Percentiles rank a stretch among this genome's conserved stretches.
Evolutionary conservation across 2,113 vertebrate genomes (phyloP).

Genomic region (Halichoeres trimaculatus): DNA sequence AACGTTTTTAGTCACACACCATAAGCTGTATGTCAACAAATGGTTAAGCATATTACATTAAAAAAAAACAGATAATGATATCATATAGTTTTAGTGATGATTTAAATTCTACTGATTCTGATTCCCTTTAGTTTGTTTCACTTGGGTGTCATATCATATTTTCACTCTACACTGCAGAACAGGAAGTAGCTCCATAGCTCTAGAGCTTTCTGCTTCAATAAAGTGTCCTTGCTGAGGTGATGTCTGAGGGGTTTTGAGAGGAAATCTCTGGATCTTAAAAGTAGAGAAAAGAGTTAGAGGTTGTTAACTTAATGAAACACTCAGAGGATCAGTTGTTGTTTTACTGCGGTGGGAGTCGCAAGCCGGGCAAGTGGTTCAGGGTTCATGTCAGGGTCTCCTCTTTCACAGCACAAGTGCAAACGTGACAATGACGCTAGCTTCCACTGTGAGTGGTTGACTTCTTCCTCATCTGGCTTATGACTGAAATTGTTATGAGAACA

Average conservation of each 20-base stretch:
- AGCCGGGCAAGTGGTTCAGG: conserved; percentile 43
- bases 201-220: conserved; percentile 24
- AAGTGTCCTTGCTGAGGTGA: conserved; percentile 33
- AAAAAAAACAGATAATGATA: no score
- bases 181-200: conserved; percentile 16
- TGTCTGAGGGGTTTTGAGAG: conserved; percentile 26
- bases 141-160: no score
- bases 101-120: no score
- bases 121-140: no score
- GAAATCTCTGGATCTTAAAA: conserved; percentile 12
- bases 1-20: no score
- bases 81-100: no score
- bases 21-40: no score
- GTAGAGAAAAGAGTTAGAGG: neutral
- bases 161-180: neutral
- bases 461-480: conserved; percentile 46
- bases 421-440: conserved; percentile 67
- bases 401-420: conserved; percentile 63
- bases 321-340: conserved; percentile 66
- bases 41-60: no score
- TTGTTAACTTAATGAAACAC: conserved; percentile 70
- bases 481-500: conserved; percentile 50
- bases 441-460: conserved; percentile 32
- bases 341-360: conserved; percentile 54
- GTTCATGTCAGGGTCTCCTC: conserved; percentile 63